Evolutionary conservation across 2,888 invertebrate genomes (phyloP).

Genomic region (Iselma pallidipennis): DNA sequence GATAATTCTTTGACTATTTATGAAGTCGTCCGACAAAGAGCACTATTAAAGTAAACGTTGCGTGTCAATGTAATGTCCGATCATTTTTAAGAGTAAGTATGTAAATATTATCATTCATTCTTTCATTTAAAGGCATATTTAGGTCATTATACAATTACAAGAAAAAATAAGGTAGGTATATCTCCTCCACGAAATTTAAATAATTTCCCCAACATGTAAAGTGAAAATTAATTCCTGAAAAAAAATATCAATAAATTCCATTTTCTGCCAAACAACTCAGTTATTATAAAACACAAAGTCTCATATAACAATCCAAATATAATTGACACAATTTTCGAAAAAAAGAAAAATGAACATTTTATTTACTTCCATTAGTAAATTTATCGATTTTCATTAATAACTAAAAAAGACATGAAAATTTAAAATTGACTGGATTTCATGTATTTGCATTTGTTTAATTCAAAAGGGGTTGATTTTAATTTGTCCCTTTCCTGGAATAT

Average conservation of each 20-base stretch:
- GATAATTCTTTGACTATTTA: neutral
- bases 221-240: neutral
- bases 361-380: too few relatives aligned
- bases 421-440: too few relatives aligned
- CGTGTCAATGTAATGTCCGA: neutral
- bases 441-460: too few relatives aligned
- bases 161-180: neutral
- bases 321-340: too few relatives aligned
- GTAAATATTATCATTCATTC: conserved; percentile 1
- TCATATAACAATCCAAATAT: too few relatives aligned
- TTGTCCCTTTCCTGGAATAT: too few relatives aligned
- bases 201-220: neutral
- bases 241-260: neutral
- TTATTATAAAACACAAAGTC: too few relatives aligned
- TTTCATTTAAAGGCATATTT: neutral
- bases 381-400: too few relatives aligned
- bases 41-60: neutral
- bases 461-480: too few relatives aligned
- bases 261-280: neutral
- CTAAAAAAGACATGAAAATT: too few relatives aligned
- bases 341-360: too few relatives aligned
- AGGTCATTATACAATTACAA: neutral
- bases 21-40: neutral
- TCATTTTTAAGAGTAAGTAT: neutral
- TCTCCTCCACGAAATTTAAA: neutral